These are phyloP conservation scores for Terrapene triunguis DNA, from an alignment of 2,113 vertebrate genomes.

Conservation along the genomic window DNA sequence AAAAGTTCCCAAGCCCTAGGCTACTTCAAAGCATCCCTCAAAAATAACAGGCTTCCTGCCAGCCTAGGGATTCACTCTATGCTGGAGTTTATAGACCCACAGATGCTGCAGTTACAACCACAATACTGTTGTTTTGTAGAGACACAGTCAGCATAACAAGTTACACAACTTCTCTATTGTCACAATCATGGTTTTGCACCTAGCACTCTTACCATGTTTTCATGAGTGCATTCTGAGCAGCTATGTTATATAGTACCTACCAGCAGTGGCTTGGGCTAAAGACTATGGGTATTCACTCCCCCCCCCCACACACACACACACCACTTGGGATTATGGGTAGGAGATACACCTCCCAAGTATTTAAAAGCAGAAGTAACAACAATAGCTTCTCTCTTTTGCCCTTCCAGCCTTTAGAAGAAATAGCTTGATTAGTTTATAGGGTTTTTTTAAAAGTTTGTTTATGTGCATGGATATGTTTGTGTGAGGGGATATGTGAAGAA, in stretches of 20 bases:
- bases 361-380: background rate
- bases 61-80: rapidly evolving
- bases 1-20: background rate
- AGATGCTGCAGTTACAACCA: background rate
- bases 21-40: background rate
- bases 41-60: background rate
- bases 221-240: background rate
- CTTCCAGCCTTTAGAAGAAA: background rate
- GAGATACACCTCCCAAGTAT: background rate
- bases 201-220: background rate
- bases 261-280: background rate
- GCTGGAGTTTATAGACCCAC: rapidly evolving
- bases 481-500: background rate
- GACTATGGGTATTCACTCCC: background rate
- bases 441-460: background rate
- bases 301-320: too few relatives aligned
- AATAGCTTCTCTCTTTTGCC: background rate
- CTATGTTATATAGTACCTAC: background rate
- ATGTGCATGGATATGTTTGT: background rate
- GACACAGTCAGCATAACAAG: background rate
- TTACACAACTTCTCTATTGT: rapidly evolving
- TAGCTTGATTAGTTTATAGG: background rate
- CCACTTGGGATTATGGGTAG: background rate
- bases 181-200: background rate
- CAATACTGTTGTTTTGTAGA: rapidly evolving